Conservation (phyloP, 2,888 invertebrate species). For the Cartodere bifasciata region DNA sequence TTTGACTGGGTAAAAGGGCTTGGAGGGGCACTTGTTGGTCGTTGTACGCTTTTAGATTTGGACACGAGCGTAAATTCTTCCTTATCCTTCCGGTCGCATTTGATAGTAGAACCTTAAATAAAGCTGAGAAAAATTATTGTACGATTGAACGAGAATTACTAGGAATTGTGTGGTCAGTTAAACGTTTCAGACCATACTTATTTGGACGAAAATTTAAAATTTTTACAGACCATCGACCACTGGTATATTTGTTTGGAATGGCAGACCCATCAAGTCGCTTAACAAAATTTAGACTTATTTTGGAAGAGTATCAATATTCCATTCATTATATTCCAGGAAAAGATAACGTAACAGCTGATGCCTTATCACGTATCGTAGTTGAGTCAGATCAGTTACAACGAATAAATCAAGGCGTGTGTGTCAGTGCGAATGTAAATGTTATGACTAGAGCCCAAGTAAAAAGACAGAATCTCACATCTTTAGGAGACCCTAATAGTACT, state of each 20-base stretch:
- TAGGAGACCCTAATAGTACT: too few relatives aligned
- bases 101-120: slow-evolving; percentile 10
- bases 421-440: slow-evolving; percentile 3
- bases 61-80: too few relatives aligned
- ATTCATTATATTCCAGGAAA: slow-evolving; percentile 17
- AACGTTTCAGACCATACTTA: slow-evolving; percentile 15
- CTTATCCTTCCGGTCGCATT: slow-evolving; percentile 14
- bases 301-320: slow-evolving; percentile 18
- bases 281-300: slow-evolving; percentile 18
- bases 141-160: slow-evolving; percentile 14
- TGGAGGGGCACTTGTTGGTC: too few relatives aligned
- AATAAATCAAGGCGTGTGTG: slow-evolving; percentile 7
- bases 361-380: slow-evolving; percentile 8
- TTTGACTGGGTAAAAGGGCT: too few relatives aligned
- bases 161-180: slow-evolving; percentile 18
- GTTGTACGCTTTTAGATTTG: too few relatives aligned
- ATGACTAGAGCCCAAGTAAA: slow-evolving; percentile 10
- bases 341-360: slow-evolving; percentile 13
- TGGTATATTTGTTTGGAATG: slow-evolving; percentile 18
- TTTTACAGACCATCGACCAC: slow-evolving; percentile 17
- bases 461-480: too few relatives aligned
- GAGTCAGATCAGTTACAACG: slow-evolving; percentile 11
- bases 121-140: slow-evolving; percentile 10
- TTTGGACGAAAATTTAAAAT: slow-evolving; percentile 17
- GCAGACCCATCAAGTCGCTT: slow-evolving; percentile 19